A percentile compares a stretch with the other conserved stretches of the same genome.
Conservation (phyloP, 2,797 vertebrate species). For the Pseudochirops cupreus region DNA sequence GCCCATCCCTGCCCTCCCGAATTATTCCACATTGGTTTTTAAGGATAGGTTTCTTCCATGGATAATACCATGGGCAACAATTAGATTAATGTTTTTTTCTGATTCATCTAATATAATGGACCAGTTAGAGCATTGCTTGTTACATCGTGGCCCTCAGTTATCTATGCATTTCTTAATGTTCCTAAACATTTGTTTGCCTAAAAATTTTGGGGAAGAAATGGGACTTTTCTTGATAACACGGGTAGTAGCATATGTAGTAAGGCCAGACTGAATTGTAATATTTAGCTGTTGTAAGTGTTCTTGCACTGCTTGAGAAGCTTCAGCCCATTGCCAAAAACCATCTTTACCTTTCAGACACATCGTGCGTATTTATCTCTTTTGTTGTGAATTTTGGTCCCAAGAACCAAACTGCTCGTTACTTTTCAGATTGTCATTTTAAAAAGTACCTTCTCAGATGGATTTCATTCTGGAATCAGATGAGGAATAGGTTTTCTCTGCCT, state of each 20-base stretch:
- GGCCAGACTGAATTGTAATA: too few species aligned
- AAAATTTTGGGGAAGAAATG: neutral
- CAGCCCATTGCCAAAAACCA: neutral
- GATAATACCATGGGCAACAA: neutral
- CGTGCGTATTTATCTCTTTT: neutral
- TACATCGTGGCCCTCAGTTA: neutral
- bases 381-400: neutral
- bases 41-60: neutral
- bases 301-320: neutral
- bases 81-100: neutral
- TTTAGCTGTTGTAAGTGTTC: neutral
- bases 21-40: neutral
- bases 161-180: neutral
- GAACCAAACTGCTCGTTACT: neutral
- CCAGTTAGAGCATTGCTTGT: neutral
- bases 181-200: neutral
- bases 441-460: neutral
- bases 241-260: neutral
- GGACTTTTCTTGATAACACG: neutral
- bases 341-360: neutral
- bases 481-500: neutral
- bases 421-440: neutral
- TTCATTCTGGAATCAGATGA: neutral
- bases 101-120: neutral
- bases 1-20: rapidly evolving